Evolutionary conservation across 1,140 invertebrate genomes (phyloP), one percentile per base, ranked within the genome.

Genomic region (Sycobia sp.): DNA sequence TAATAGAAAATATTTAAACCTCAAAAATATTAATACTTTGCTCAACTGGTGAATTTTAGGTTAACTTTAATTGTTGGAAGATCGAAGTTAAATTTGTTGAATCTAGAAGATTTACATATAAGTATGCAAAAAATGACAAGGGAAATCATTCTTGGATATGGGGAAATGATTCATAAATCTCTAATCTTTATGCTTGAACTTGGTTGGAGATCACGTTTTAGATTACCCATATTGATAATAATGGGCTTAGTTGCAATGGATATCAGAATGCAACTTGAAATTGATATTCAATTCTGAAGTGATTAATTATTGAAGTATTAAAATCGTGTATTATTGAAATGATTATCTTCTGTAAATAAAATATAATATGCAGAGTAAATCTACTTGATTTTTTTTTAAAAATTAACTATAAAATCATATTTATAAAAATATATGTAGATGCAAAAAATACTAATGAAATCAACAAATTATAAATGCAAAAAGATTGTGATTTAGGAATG

Each of bases 191-290:
- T 88, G 71, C 74, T 88, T 16, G 76, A 81, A 27, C 76, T 87
- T 22, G 86, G 85, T 5, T 88, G 86, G 86, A 79, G 83, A 51
- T 84, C 83, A 8, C 79, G 84, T 20, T 75, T 86, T 44, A 77
- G 84, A 47, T 62, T 88, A n/a, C 86, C 87, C 3, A 74, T 85
- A 25, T 71, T 88, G 0, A 78, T 87, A 11, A 73, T 85, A 7
- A 78, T 86, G 27, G 78, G 79, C 3, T 82, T 86, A 49, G 78
- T 86, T 62, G 83, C 83, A 0, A 80, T 86, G 66, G 85, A 86
- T 66, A 77, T 86, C 0, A 76, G 84, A 62, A 78, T 86, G 72
- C 83, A 83, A 56, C 61, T 86, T 27, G 85, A 85, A 67, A 83
- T 85, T 8, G 82, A 85, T 63, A 68, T 81, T 22, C 75, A 82